Evolutionary conservation across 2,888 invertebrate genomes (phyloP).

Genomic region (Steinernema carpocapsae): DNA sequence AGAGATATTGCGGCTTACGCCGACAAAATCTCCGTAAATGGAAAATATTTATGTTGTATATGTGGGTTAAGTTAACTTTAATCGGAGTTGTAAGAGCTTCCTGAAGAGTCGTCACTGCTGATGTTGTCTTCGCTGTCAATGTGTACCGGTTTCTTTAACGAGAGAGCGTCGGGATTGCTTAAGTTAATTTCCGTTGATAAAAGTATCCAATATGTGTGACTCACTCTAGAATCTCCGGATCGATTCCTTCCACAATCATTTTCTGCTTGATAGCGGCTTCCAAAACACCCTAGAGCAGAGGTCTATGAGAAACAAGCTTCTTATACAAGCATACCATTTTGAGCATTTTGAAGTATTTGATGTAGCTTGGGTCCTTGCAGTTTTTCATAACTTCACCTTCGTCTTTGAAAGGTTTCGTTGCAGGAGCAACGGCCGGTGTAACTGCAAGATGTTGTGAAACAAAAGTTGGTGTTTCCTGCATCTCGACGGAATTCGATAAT

Average conservation of each 20-base stretch:
- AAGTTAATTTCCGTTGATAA: neutral
- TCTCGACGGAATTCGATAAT: too few relatives aligned
- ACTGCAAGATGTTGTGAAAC: neutral
- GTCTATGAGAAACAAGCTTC: too few relatives aligned
- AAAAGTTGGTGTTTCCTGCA: too few relatives aligned
- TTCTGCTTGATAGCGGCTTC: constrained; percentile 59
- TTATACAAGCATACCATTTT: constrained; percentile 51
- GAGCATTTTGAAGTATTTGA: constrained; percentile 64
- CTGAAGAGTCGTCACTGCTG: neutral
- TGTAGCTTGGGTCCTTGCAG: constrained; percentile 54
- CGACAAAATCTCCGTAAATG: too few relatives aligned
- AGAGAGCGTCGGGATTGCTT: neutral
- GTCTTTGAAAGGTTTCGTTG: neutral
- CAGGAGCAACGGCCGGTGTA: neutral
- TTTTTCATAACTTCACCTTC: constrained; percentile 39
- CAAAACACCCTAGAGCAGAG: constrained; percentile 54
- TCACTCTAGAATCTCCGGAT: constrained; percentile 48
- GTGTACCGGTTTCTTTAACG: neutral
- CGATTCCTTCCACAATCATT: constrained; percentile 59
- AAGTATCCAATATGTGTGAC: neutral
- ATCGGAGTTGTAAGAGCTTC: neutral
- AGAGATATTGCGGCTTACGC: too few relatives aligned
- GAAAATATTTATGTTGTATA: neutral
- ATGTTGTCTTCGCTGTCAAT: constrained; percentile 1
- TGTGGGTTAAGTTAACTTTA: neutral